A percentile compares a stretch with the other conserved stretches of the same genome.
phyloP scores from a whole-genome alignment of 2,797 vertebrate species.

The Haliaeetus albicilla region DNA sequence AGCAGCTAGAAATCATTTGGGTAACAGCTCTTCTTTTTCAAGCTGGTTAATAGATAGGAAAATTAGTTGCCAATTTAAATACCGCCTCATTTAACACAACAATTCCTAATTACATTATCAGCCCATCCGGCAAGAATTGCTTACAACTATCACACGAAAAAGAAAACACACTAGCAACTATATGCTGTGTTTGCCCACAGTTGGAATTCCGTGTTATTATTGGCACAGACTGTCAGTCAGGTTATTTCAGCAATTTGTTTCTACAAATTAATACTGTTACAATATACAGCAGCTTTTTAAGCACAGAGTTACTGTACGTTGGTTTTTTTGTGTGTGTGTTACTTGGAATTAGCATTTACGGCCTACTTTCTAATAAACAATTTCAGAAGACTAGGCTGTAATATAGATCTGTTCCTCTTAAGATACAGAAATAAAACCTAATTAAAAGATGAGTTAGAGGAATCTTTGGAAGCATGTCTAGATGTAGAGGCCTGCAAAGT shows the following conservation, averaged over 20 bases:
- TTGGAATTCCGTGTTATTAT: slow-evolving; percentile 23
- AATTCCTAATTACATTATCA: slow-evolving; percentile 85
- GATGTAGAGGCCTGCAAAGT: neutral
- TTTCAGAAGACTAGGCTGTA: neutral
- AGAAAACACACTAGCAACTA: slow-evolving; percentile 20
- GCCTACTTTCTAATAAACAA: neutral
- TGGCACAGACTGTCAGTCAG: slow-evolving; percentile 33
- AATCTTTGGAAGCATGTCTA: neutral
- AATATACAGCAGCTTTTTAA: slow-evolving; percentile 32
- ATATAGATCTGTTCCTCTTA: slow-evolving; percentile 1
- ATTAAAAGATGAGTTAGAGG: neutral
- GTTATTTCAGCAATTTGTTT: slow-evolving; percentile 36
- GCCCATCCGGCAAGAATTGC: slow-evolving; percentile 74
- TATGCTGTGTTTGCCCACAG: slow-evolving; percentile 68
- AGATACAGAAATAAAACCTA: slow-evolving; percentile 23
- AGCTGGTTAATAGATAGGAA: slow-evolving; percentile 85
- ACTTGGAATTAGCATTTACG: slow-evolving; percentile 17
- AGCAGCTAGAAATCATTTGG: slow-evolving; percentile 80
- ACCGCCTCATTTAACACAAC: slow-evolving; percentile 84
- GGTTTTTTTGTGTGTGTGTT: neutral
- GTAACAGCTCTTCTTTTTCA: slow-evolving; percentile 71
- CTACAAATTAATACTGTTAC: slow-evolving; percentile 33
- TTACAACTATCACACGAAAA: slow-evolving; percentile 41
- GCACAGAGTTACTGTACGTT: neutral
- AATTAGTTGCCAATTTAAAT: slow-evolving; percentile 91